Base-by-base conservation (phyloP, 1,140 invertebrate genomes). In the Trichoplusia ni region DNA sequence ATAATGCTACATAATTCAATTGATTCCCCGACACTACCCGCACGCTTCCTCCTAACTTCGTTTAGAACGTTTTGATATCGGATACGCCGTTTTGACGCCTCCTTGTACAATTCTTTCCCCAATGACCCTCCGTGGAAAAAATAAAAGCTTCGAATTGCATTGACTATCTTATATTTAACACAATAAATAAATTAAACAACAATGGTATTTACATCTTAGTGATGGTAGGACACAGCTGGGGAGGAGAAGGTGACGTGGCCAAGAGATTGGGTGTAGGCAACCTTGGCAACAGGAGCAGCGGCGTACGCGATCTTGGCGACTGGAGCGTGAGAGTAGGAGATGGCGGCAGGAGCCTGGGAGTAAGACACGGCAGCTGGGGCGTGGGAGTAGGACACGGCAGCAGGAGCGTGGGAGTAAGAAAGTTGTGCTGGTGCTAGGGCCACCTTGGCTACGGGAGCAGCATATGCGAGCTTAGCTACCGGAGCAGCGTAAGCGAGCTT, bases 1-100 rank as follows among this genome's bases (percentile, higher is more conserved):
- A 87, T 88, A 90, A 90, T 85, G 87, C 79, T 83, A 84, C 85
- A 81, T 88, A 88, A 90, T 86, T 90, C 85, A 86, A 90, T 90
- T 90, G 84, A 87, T 87, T 87, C 84, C 82, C 84, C 82, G 71
- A 84, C 84, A 86, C 83, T 86, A 84, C 84, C 83, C 86, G 77
- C 84, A 85, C 82, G 81, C 83, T 86, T 83, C 76, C 71, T 78
- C 63, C 64, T 90, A 88, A 90, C 85, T 87, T 88, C 81, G 81
- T 90, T 90, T 84, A 64, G 56, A 84, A 69, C 87, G 84, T 88
- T 90, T 87, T 88, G 87, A 88, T 90, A 90, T 90, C 85, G 82
- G 87, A 88, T 90, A 84, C 84, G 68, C 70, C 78, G 77, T 68
- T 85, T 79, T 85, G 77, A 81, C 80, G 82, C 79, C 82, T 82